These are phyloP conservation scores for Ctenochaetus hawaiiensis DNA, from an alignment of 2,797 vertebrate species.

Conservation along the genomic window DNA sequence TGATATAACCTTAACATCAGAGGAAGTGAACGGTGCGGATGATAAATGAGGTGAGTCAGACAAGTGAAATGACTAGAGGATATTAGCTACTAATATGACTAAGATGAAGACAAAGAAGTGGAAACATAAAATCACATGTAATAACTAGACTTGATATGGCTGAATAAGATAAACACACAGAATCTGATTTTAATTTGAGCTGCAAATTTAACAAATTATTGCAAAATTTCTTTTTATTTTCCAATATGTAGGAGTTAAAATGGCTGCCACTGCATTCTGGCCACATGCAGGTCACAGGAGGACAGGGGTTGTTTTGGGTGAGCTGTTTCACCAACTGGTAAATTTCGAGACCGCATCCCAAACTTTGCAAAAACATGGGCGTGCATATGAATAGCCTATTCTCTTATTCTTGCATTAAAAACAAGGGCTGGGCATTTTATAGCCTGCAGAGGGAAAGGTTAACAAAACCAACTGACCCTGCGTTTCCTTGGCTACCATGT, in stretches of 20 bases:
- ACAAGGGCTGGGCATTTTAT: constrained; percentile 29
- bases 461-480: constrained; percentile 65
- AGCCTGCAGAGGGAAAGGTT: constrained; percentile 56
- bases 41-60: constrained; percentile 41
- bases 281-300: constrained; percentile 27
- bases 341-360: constrained; percentile 38
- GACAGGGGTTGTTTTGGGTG: constrained; percentile 55
- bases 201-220: not conserved
- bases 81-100: constrained; percentile 7
- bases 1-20: constrained; percentile 20
- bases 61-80: constrained; percentile 10
- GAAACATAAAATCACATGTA: not conserved
- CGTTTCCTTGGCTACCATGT: constrained; percentile 62
- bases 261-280: not conserved
- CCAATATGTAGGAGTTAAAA: not conserved
- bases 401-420: constrained; percentile 43
- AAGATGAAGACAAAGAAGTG: not conserved
- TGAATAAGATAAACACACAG: not conserved
- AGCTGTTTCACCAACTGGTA: constrained; percentile 29
- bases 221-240: not conserved
- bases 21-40: constrained; percentile 4
- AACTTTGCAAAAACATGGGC: constrained; percentile 51
- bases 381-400: constrained; percentile 61
- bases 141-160: not conserved
- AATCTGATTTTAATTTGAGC: not conserved